Evolutionary conservation across 2,888 invertebrate genomes (phyloP), one percentile per base, ranked within the genome.

Genomic region (Epicampocera succincta): DNA sequence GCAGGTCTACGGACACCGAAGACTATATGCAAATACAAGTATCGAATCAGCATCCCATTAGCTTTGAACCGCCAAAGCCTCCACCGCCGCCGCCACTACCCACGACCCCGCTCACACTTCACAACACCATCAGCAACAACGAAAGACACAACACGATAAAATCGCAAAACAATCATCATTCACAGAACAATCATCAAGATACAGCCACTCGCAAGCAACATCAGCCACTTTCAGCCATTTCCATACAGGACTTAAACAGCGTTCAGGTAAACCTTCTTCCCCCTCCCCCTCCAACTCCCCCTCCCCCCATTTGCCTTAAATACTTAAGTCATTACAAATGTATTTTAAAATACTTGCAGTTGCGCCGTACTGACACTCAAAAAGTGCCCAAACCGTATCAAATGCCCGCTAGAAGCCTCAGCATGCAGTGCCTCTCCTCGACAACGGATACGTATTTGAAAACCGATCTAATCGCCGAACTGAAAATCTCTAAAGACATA

Each of bases 401-500:
- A n/a, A 96, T 96, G n/a, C 95, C 95, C 9, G 93, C 93, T 0
- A 92, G 96, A 71, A 95, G 95, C 86, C 93, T 96, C 87, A 95
- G 95, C 87, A 92, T 96, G 90, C 95, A 95, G 89, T 94, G 95
- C 86, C 90, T 95, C 46, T 93, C 94, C 73, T 93, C 93, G 77
- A 92, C 93, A 81, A 92, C 92, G 52, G 95, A 95, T 83, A 93
- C 94, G 56, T 96, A 94, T 91, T 92, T 94, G 86, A 97, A 96
- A 90, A 96, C 95, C 29, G 97, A 97, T 90, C 92, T 98, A 60
- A 98, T 98, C 84, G 97, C 97, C 58, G 98, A 98, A 89, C 91
- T 98, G 80, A 98, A 98, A 91, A 94, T 96, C 92, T 97, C 97
- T 54, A 97, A 95, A 90, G 97, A 98, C 89, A 96, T 97, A 83